phyloP scores from a whole-genome alignment of 2,113 vertebrate species.

The Rostratula benghalensis region DNA sequence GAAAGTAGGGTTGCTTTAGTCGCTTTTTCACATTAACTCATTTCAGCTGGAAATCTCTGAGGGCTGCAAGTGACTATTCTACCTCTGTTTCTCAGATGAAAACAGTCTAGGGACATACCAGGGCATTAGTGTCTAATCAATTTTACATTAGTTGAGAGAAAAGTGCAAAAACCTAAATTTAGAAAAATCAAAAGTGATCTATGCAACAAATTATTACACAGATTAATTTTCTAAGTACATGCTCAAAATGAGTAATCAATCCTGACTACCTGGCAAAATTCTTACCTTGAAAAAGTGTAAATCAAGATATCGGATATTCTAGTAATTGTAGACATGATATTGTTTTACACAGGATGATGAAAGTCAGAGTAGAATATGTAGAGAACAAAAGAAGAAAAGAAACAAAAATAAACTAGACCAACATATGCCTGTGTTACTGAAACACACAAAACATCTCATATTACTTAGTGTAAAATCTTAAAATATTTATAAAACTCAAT shows the following conservation, averaged over 20 bases:
- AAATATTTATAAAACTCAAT: not conserved
- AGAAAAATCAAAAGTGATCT: not conserved
- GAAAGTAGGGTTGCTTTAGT: not conserved
- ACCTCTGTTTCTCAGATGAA: not conserved
- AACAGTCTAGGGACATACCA: constrained; percentile 9
- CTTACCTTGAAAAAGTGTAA: not conserved
- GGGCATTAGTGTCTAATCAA: constrained; percentile 1
- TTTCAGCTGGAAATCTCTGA: constrained; percentile 34
- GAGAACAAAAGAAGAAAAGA: not conserved
- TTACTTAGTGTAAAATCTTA: not conserved
- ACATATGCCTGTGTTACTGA: not conserved
- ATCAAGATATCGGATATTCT: not conserved
- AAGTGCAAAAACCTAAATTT: constrained; percentile 14
- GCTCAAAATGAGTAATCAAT: not conserved
- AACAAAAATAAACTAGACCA: not conserved
- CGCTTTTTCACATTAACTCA: not conserved
- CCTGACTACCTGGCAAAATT: not conserved
- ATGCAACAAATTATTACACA: not conserved
- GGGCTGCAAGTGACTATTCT: not conserved
- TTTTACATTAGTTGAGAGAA: not conserved
- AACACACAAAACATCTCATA: not conserved
- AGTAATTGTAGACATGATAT: not conserved
- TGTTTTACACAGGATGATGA: not conserved
- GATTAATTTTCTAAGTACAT: not conserved
- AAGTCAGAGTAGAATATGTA: not conserved